phyloP scores from a whole-genome alignment of 2,888 invertebrate species.

The Scotopteryx bipunctaria region DNA sequence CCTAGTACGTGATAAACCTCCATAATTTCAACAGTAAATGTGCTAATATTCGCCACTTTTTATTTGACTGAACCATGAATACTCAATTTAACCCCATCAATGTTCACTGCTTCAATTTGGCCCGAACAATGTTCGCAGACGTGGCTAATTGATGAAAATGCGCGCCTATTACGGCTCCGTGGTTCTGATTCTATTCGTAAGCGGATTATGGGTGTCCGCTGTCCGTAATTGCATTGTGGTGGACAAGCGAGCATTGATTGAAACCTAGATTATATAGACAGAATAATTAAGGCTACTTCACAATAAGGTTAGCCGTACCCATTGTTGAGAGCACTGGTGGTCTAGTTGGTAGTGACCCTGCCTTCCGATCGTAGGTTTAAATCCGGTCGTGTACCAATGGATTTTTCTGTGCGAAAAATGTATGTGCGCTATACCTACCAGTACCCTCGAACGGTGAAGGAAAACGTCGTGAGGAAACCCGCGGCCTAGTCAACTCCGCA shows the following conservation, averaged over 20 bases:
- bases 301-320: neutral
- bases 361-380: no score
- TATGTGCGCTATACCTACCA: no score
- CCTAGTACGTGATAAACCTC: neutral
- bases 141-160: slow-evolving; percentile 9
- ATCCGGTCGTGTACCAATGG: no score
- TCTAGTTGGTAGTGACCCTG: no score
- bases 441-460: no score
- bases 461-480: no score
- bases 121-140: neutral
- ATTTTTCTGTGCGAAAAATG: no score
- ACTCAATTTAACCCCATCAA: neutral
- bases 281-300: neutral
- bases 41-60: slow-evolving; percentile 5
- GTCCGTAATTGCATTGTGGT: neutral
- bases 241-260: slow-evolving; percentile 1
- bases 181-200: slow-evolving; percentile 6
- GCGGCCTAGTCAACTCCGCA: no score
- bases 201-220: slow-evolving; percentile 4
- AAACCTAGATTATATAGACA: neutral
- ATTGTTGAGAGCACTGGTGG: no score
- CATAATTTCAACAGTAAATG: neutral
- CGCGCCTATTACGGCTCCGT: slow-evolving; percentile 5
- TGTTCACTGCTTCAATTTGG: neutral
- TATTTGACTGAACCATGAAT: neutral